phyloP scores from a whole-genome alignment of 2,888 invertebrate species.

The Mythimna impura region DNA sequence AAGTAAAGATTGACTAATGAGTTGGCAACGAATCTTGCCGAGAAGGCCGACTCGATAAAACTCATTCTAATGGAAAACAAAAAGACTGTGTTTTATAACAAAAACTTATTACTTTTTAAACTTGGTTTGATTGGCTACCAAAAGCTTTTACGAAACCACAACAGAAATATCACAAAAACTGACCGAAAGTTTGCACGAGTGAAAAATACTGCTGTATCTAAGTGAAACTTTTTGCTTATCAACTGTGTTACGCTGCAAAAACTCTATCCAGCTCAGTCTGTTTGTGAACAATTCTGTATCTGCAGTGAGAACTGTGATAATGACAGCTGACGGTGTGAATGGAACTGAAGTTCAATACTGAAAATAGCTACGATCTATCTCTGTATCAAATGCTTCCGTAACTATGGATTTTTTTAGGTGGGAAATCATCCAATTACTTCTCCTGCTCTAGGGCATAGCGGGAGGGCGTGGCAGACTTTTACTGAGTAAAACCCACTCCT shows the following conservation, averaged over 20 bases:
- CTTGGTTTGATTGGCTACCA: too few species aligned
- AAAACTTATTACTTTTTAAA: too few species aligned
- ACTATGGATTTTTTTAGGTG: too few species aligned
- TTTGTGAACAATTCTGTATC: slow-evolving; percentile 20
- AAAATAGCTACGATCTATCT: neutral
- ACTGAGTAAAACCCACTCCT: too few species aligned
- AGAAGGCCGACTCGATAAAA: too few species aligned
- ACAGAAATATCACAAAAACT: too few species aligned
- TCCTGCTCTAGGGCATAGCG: too few species aligned
- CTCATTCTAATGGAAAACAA: neutral
- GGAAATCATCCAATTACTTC: too few species aligned
- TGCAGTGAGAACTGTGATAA: neutral
- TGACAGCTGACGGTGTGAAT: neutral
- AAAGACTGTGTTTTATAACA: neutral
- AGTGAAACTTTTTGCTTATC: slow-evolving; percentile 22
- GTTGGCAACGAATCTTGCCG: too few species aligned
- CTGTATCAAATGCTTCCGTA: neutral
- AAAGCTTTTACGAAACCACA: too few species aligned
- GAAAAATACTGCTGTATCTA: slow-evolving; percentile 9
- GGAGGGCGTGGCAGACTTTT: too few species aligned
- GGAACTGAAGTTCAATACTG: neutral
- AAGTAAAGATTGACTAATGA: too few species aligned
- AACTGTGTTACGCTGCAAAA: neutral
- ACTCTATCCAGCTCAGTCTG: slow-evolving; percentile 1
- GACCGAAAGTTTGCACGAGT: neutral